phyloP scores from a whole-genome alignment of 2,113 vertebrate genomes.

The Amia ocellicauda region DNA sequence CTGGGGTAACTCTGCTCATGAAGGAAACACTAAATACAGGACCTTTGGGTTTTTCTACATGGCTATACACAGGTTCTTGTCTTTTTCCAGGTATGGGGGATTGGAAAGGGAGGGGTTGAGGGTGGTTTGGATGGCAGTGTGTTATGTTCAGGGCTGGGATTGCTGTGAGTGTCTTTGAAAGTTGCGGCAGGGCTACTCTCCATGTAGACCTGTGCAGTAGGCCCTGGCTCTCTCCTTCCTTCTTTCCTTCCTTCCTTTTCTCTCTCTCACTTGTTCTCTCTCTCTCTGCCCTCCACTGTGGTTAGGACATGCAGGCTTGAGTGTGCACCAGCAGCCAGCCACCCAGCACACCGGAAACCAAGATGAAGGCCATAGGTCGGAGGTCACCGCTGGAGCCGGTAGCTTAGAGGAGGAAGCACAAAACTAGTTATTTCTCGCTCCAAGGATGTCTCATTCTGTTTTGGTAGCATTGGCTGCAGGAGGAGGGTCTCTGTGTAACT shows the following conservation, averaged over 20 bases:
- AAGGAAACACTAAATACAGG: no score
- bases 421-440: not conserved
- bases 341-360: constrained; percentile 41
- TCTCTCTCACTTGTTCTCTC: constrained; percentile 7
- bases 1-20: no score
- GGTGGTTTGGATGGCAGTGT: no score
- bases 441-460: not conserved
- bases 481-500: constrained; percentile 30
- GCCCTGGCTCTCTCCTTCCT: constrained; percentile 15
- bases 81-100: no score
- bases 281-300: not conserved
- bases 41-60: no score
- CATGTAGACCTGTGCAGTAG: no score
- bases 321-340: constrained; percentile 40
- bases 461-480: no score
- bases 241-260: constrained; percentile 21
- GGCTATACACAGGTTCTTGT: no score
- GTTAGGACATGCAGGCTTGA: constrained; percentile 50
- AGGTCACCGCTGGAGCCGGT: constrained; percentile 50
- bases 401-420: constrained; percentile 43
- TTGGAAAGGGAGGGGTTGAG: no score
- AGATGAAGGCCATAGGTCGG: constrained; percentile 36
- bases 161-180: no score
- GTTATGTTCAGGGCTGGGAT: no score
- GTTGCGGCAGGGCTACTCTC: no score